A percentile compares a stretch with the other conserved stretches of the same genome.
phyloP scores from a whole-genome alignment of 2,113 vertebrate genomes.

The Poecile atricapillus region DNA sequence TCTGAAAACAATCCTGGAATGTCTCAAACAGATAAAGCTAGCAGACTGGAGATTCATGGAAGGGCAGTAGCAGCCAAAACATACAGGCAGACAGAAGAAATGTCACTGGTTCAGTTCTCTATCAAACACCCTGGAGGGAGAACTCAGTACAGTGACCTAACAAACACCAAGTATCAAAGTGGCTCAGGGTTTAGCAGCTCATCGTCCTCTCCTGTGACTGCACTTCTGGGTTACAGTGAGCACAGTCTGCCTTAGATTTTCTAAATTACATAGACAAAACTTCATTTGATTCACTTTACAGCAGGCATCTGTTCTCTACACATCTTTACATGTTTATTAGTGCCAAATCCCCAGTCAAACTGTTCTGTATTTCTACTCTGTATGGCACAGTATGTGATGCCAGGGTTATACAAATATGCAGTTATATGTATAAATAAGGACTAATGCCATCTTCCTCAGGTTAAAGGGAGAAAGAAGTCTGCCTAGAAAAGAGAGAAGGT shows the following conservation, averaged over 20 bases:
- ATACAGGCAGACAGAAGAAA: neutral
- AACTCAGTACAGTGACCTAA: neutral
- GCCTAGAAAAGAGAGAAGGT: neutral
- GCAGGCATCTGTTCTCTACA: neutral
- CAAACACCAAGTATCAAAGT: neutral
- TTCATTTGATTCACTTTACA: neutral
- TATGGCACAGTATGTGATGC: neutral
- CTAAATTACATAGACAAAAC: neutral
- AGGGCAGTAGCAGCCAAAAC: neutral
- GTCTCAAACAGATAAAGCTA: neutral
- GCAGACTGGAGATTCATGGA: neutral
- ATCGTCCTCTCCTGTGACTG: fast-evolving
- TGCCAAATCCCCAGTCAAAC: neutral
- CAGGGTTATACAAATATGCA: neutral
- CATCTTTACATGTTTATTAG: neutral
- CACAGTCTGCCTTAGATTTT: neutral
- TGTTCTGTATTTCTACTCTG: neutral
- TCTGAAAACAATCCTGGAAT: neutral
- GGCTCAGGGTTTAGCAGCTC: neutral
- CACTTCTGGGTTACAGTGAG: neutral
- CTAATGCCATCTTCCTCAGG: neutral
- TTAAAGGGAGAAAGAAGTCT: neutral
- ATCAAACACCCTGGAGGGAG: neutral
- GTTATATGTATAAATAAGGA: neutral
- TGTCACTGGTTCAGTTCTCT: neutral